Base-by-base conservation (phyloP, 2,888 invertebrate genomes). In the Anagyrus pseudococci region DNA sequence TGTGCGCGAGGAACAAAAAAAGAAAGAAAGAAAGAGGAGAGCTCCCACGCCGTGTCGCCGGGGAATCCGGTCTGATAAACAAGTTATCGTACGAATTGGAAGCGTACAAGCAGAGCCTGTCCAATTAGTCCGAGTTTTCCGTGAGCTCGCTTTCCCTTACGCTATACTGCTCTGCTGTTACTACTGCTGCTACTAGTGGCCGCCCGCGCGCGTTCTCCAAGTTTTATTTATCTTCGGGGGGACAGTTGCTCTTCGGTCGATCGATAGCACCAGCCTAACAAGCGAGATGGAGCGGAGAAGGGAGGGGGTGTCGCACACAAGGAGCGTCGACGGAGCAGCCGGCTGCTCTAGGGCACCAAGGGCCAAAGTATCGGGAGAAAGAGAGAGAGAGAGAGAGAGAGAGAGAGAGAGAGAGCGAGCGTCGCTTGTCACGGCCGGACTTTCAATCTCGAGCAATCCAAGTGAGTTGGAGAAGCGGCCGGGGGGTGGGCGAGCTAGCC, bases 161-260 rank as follows among this genome's bases (percentile, higher is more conserved):
- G n/a, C n/a, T n/a, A n/a, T n/a, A n/a, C n/a, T n/a, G n/a, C n/a
- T n/a, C n/a, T n/a, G n/a, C n/a, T n/a, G n/a, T n/a, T n/a, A n/a
- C n/a, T n/a, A n/a, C n/a, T n/a, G n/a, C n/a, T n/a, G n/a, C n/a
- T n/a, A n/a, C n/a, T n/a, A 17, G 4, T 15, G 17, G 43, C 22
- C 41, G 41, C 10, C 48, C 10, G 33, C 55, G n/a, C n/a, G 10
- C 13, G 47, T 44, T 44, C 37, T 26, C 26, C 8, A 55, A 61
- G 61, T 61, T 56, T 61, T 61, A 56, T 56, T 61, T 61, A 56
- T 56, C 52, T 62, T 44, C 10, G 52, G 41, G 47, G 25, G 19
- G 29, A 2, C 17, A 10, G 10, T 29, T 10, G 29, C 10, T 29
- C n/a, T n/a, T 26, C 26, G 25, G 40, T 54, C 29, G 6, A 49